A percentile compares a stretch with the other conserved stretches of the same genome.
Conservation (phyloP, 2,113 vertebrate species). For the Bos taurus region DNA sequence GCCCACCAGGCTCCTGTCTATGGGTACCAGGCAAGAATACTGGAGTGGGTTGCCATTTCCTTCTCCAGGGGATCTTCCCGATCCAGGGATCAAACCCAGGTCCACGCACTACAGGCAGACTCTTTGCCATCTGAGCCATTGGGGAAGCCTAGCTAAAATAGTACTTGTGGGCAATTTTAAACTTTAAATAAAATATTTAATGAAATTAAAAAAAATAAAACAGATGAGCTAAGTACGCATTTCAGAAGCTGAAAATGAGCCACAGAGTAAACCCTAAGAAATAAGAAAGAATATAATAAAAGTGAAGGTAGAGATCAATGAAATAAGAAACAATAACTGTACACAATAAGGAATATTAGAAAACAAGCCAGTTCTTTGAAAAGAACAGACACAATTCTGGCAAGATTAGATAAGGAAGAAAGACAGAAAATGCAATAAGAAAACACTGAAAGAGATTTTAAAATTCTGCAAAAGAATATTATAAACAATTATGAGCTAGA, state of each 20-base stretch:
- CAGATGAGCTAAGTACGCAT: not conserved
- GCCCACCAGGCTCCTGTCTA: not conserved
- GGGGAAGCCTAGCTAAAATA: not conserved
- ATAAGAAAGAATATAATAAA: not conserved
- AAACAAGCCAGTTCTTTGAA: not conserved
- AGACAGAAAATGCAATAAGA: not conserved
- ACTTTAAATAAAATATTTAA: not conserved
- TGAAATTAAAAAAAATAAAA: not conserved
- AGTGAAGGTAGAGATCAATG: not conserved
- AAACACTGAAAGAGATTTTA: not conserved
- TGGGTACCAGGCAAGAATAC: not conserved
- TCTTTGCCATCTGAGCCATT: fast-evolving
- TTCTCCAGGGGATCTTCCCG: not conserved
- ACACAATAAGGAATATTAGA: not conserved
- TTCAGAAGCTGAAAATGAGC: not conserved
- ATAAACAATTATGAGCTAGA: not conserved
- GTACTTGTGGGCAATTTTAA: not conserved
- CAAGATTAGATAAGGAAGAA: not conserved
- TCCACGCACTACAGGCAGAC: not conserved
- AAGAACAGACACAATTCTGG: not conserved
- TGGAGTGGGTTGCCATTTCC: not conserved
- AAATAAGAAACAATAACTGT: not conserved
- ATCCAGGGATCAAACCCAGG: not conserved
- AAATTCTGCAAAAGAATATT: not conserved
- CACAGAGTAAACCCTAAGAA: not conserved